Base-by-base conservation (phyloP, 1,140 invertebrate genomes). In the Glomeris maerens region DNA sequence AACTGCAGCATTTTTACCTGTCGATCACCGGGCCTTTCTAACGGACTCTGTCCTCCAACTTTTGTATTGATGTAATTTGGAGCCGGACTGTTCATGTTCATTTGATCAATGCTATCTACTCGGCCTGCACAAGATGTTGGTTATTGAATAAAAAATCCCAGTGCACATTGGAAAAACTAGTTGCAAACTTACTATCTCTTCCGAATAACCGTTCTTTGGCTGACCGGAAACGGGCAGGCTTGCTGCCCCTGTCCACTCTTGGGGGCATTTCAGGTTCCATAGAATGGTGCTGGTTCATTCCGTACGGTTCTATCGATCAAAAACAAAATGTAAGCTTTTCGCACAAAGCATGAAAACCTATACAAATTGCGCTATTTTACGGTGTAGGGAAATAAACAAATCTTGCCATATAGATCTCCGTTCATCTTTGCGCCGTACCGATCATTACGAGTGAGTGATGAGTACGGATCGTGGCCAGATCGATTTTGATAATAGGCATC, bases 211-310 rank as follows among this genome's bases (percentile, higher is more conserved):
- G 46, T 52, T 64, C 62, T 53, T 62, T 62, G 13, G 59, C 61
- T 27, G 55, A 54, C 22, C 57, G 54, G 27, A 64, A 68, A 44
- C 69, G 66, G 47, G 68, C 65, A 2, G 83, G 83, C 62, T 87
- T 87, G 2, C 71, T 79, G 45, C 77, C 79, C 38, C 84, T 72
- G 66, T 88, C 84, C 14, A 88, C 77, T 38, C 83, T 73, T 13
- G 87, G 88, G 0, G 88, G 87, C 48, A 89, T 66, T 68, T 89
- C 84, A 2, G 84, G 84, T 2, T 78, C 76, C 27, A 64, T n/a
- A n/a, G n/a, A n/a, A n/a, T n/a, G n/a, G n/a, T n/a, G n/a, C n/a
- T n/a, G n/a, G n/a, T n/a, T n/a, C n/a, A n/a, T n/a, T n/a, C n/a
- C n/a, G n/a, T n/a, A n/a, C n/a, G n/a, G n/a, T n/a, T n/a, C n/a